Evolutionary conservation across 1,140 invertebrate genomes (phyloP), one percentile per base, ranked within the genome.

Genomic region (Micrasema minimum): DNA sequence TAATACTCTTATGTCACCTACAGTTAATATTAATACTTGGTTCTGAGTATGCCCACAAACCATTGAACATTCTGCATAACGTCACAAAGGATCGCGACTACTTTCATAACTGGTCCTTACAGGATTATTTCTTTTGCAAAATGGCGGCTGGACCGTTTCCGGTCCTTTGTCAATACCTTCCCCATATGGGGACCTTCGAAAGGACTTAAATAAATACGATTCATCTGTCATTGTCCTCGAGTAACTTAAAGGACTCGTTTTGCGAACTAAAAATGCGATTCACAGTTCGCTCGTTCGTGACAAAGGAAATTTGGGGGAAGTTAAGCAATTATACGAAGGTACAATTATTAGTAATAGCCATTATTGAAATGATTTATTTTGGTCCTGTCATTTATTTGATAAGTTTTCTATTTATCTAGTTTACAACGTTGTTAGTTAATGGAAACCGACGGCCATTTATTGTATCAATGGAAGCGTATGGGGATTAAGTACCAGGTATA

Each of bases 81-180:
- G 26, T 31, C 26, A 31, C 26, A 31, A 31, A 31, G 26, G 3
- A 31, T 31, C 26, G 26, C 26, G 26, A 31, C 26, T 31, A 7
- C 26, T 31, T 31, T 31, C 26, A 7, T 31, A 4, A 2, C 26
- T 4, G 7, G 26, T 20, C 55, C 55, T 5, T 35, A n/a, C 14
- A 6, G n/a, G 18, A 41, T 59, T 38, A 23, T 59, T 59, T 35
- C 55, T 59, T 22, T 38, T 22, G 35, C 37, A 7, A 59, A 59
- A 59, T 59, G 37, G 55, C 55, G 35, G 18, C 55, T 16, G 18
- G 55, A 20, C 22, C 55, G 37, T 59, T 59, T 59, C 55, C 55
- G 55, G 55, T 59, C 55, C 35, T 59, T 59, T 59, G 55, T 59
- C 55, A 59, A 59, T 59, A 59, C 35, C 55, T 59, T 59, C 7